Conservation (phyloP, 2,797 vertebrate genomes). For the Syngnathus rostellatus region DNA sequence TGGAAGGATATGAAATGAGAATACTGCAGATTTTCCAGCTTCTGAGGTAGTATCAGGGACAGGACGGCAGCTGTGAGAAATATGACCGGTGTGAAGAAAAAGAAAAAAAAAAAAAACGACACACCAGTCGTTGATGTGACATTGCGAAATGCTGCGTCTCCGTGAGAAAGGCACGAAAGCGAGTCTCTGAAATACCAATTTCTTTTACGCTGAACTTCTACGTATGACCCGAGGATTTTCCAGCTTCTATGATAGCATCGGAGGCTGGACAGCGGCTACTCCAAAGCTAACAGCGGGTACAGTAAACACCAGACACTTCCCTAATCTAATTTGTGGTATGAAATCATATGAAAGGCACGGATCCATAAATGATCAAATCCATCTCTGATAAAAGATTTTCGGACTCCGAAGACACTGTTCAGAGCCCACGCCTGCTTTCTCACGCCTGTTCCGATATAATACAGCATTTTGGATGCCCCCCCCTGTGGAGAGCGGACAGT, state of each 20-base stretch:
- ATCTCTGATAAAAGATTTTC: background rate
- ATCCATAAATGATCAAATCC: background rate
- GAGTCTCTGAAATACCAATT: background rate
- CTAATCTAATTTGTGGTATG: background rate
- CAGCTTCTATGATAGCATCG: background rate
- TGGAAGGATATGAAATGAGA: background rate
- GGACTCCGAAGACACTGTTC: background rate
- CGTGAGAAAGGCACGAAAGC: background rate
- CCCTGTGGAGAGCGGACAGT: background rate
- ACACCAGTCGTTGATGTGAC: background rate
- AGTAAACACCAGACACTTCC: background rate
- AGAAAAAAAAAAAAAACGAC: background rate
- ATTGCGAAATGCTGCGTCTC: background rate
- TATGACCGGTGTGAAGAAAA: no score
- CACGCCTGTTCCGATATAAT: background rate
- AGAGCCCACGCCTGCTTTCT: background rate
- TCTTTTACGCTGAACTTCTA: background rate
- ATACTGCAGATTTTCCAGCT: background rate
- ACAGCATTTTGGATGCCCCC: conserved; percentile 4
- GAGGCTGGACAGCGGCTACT: background rate
- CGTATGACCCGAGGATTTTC: background rate
- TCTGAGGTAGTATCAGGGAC: background rate
- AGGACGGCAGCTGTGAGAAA: background rate
- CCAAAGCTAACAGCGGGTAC: background rate
- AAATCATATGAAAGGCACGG: background rate